Percentiles rank a stretch among this genome's conserved stretches.
Evolutionary conservation across 2,113 vertebrate genomes (phyloP).

Genomic region (Leuciscus idus): DNA sequence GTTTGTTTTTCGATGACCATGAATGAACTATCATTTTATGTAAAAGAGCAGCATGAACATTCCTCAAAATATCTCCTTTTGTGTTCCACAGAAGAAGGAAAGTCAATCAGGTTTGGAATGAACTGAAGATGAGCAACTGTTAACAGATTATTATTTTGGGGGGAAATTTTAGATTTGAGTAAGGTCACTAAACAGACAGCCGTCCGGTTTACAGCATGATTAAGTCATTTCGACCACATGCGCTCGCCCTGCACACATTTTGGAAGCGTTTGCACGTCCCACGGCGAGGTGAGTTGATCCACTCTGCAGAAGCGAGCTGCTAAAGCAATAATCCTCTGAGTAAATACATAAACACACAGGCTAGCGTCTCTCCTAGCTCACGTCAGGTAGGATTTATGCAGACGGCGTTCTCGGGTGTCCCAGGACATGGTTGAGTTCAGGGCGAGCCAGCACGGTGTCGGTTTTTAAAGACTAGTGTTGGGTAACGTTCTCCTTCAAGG

Average conservation of each 20-base stretch:
- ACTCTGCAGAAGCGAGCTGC: constrained; percentile 59
- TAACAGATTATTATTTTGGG: background rate
- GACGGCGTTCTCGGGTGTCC: constrained; percentile 32
- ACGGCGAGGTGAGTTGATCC: constrained; percentile 53
- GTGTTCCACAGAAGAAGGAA: background rate
- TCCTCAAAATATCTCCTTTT: background rate
- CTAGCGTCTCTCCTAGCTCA: constrained; percentile 45
- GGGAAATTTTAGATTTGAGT: background rate
- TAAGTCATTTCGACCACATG: constrained; percentile 33
- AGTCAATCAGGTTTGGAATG: background rate
- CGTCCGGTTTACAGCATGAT: constrained; percentile 40
- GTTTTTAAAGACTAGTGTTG: background rate
- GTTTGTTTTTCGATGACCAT: background rate
- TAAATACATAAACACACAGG: constrained; percentile 59
- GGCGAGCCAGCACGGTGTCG: background rate
- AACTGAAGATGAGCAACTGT: background rate
- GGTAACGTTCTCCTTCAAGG: constrained; percentile 17
- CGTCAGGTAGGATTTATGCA: constrained; percentile 60
- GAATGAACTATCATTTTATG: background rate
- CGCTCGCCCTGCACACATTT: background rate
- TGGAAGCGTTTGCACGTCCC: constrained; percentile 18
- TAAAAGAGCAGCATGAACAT: background rate
- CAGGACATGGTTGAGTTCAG: background rate
- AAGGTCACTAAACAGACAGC: constrained; percentile 48
- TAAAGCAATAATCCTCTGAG: constrained; percentile 59